phyloP scores from a whole-genome alignment of 2,888 invertebrate species.

The Drosophila neotestacea region DNA sequence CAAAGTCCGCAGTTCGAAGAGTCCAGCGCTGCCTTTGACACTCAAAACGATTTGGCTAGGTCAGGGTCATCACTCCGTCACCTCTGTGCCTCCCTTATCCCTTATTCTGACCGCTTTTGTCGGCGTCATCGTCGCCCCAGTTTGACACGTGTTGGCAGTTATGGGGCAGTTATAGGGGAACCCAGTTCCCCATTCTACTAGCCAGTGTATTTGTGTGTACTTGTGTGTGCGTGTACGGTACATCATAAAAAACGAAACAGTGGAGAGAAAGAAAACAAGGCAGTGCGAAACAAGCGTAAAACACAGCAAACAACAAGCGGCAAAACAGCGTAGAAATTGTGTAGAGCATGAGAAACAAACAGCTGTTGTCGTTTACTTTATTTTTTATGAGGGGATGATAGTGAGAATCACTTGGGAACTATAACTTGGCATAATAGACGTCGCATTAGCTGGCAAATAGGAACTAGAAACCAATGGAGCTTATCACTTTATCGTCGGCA shows the following conservation, averaged over 20 bases:
- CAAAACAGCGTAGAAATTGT: slow-evolving; percentile 34
- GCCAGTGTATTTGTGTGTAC: slow-evolving; percentile 4
- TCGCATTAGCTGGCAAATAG: slow-evolving; percentile 19
- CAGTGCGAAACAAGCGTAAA: slow-evolving; percentile 41
- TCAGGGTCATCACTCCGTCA: slow-evolving; percentile 64
- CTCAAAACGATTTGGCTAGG: slow-evolving; percentile 74
- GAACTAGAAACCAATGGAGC: background rate
- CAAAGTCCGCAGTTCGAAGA: slow-evolving; percentile 19
- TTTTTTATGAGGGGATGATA: slow-evolving; percentile 10
- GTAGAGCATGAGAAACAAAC: slow-evolving; percentile 43
- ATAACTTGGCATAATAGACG: slow-evolving; percentile 17
- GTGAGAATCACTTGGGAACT: slow-evolving; percentile 16
- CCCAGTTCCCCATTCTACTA: background rate
- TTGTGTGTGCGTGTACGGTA: slow-evolving; percentile 31
- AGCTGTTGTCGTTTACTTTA: slow-evolving; percentile 40
- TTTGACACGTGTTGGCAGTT: slow-evolving; percentile 77
- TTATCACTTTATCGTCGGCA: background rate
- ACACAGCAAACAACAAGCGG: slow-evolving; percentile 38
- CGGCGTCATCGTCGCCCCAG: slow-evolving; percentile 59
- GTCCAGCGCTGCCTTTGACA: slow-evolving; percentile 70
- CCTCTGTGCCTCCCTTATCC: background rate
- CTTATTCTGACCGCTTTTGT: slow-evolving; percentile 21
- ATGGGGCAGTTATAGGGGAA: slow-evolving; percentile 47
- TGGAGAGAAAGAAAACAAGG: slow-evolving; percentile 33
- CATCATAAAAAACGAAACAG: slow-evolving; percentile 61